phyloP scores from a whole-genome alignment of 2,888 invertebrate species.

The Lumbricus terrestris region DNA sequence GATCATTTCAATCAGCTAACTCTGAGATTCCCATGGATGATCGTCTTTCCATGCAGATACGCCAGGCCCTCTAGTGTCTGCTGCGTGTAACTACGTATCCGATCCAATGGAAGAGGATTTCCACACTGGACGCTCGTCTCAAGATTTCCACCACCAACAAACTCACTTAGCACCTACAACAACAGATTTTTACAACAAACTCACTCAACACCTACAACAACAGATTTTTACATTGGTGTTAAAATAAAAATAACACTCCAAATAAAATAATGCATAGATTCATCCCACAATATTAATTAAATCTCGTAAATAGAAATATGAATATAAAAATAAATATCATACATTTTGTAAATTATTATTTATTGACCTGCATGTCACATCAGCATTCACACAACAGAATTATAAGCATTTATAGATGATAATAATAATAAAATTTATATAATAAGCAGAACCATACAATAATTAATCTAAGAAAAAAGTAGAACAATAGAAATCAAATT shows the following conservation, averaged over 20 bases:
- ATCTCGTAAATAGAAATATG: no score
- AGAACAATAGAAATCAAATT: no score
- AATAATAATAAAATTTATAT: no score
- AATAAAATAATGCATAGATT: neutral
- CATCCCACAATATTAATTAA: no score
- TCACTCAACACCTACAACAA: neutral
- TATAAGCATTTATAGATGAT: no score
- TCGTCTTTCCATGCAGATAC: conserved; percentile 77
- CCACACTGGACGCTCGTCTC: neutral
- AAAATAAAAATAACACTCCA: no score
- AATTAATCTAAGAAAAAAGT: no score
- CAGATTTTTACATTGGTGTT: neutral
- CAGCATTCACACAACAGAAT: no score
- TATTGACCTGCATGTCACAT: no score
- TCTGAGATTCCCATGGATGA: conserved; percentile 74
- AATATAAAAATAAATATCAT: no score
- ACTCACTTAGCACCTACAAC: neutral
- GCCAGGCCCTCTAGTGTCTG: conserved; percentile 75
- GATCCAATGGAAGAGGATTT: neutral
- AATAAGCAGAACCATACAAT: no score
- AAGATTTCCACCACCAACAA: neutral
- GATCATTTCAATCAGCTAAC: neutral
- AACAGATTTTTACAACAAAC: neutral
- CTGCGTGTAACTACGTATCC: conserved; percentile 63
- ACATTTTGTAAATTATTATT: no score